These are phyloP conservation scores for Osmerus mordax DNA, from an alignment of 2,113 vertebrate species.

Conservation along the genomic window DNA sequence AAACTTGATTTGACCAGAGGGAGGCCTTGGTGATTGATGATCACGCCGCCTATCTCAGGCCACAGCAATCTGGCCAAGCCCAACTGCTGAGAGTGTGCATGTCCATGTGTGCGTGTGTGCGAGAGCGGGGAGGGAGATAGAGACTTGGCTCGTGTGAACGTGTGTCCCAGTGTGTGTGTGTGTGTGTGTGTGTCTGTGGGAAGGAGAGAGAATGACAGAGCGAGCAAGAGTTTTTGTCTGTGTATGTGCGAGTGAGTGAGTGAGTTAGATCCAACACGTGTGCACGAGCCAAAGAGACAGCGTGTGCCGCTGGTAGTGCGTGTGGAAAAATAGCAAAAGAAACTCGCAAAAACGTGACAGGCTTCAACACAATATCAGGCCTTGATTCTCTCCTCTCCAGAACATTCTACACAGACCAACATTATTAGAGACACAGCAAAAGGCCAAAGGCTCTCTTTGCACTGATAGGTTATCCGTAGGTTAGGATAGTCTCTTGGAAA, in stretches of 20 bases:
- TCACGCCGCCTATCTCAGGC: constrained; percentile 55
- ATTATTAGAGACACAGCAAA: constrained; percentile 47
- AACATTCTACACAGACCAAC: neutral
- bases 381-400: neutral
- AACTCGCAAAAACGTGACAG: constrained; percentile 40
- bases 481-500: constrained; percentile 1
- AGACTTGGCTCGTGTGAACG: constrained; percentile 16
- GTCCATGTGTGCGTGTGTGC: constrained; percentile 23
- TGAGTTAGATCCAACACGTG: constrained; percentile 7
- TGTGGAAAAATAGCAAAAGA: constrained; percentile 1
- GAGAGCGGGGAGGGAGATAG: neutral
- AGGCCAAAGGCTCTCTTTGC: constrained; percentile 46
- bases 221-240: neutral
- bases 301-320: neutral
- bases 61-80: constrained; percentile 57
- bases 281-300: constrained; percentile 6
- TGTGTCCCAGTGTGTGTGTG: constrained; percentile 19
- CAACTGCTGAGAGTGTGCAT: constrained; percentile 23
- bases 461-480: constrained; percentile 41
- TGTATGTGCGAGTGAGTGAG: neutral
- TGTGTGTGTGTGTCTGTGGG: constrained; percentile 16
- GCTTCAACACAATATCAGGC: constrained; percentile 25
- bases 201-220: neutral
- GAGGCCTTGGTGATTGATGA: constrained; percentile 69
- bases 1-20: constrained; percentile 70